phyloP scores from a whole-genome alignment of 2,888 invertebrate genomes.

The Orchesellides sinensis region DNA sequence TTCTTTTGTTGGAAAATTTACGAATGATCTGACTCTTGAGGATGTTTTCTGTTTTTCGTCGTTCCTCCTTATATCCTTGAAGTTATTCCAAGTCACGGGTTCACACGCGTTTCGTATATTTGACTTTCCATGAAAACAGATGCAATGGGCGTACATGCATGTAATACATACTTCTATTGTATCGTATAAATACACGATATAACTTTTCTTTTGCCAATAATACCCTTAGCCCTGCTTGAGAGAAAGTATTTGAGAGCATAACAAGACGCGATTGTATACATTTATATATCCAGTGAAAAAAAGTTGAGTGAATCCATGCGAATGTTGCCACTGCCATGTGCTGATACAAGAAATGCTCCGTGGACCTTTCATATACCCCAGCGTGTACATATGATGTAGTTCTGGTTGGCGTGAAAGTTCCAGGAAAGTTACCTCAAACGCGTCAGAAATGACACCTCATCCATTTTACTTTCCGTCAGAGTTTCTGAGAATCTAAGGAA shows the following conservation, averaged over 20 bases:
- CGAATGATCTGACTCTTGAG: constrained; percentile 63
- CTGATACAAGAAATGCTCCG: too few relatives aligned
- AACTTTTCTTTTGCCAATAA: too few relatives aligned
- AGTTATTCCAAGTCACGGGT: constrained; percentile 41
- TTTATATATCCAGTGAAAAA: too few relatives aligned
- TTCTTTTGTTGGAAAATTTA: constrained; percentile 35
- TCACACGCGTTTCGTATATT: constrained; percentile 35
- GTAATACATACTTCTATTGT: not conserved
- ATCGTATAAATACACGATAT: too few relatives aligned
- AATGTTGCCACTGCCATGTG: too few relatives aligned
- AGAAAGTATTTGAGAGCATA: too few relatives aligned
- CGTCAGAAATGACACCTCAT: constrained; percentile 35
- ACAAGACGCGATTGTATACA: too few relatives aligned
- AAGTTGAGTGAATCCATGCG: too few relatives aligned
- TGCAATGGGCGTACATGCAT: constrained; percentile 14
- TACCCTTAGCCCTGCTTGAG: too few relatives aligned
- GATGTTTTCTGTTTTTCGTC: constrained; percentile 53
- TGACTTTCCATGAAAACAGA: constrained; percentile 45
- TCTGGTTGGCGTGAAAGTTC: constrained; percentile 34
- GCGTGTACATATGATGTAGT: constrained; percentile 10
- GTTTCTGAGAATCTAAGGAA: constrained; percentile 14
- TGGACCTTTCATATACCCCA: too few relatives aligned
- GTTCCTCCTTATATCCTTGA: constrained; percentile 45
- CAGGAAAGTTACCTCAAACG: constrained; percentile 35
- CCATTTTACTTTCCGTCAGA: not conserved